Evolutionary conservation across 2,888 invertebrate genomes (phyloP).

Genomic region (Aspidiotus destructor): DNA sequence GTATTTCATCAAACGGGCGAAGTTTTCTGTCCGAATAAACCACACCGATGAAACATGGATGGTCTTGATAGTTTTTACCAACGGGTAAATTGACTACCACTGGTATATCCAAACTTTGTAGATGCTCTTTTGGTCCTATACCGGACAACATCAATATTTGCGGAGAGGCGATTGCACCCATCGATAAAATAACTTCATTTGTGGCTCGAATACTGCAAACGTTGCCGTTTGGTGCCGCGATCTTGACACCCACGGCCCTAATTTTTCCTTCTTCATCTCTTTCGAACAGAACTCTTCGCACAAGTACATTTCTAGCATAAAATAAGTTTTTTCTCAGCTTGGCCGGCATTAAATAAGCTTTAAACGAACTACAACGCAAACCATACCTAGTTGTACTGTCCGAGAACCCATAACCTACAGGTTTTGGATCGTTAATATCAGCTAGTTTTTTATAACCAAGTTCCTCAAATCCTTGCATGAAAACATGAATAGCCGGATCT

Average conservation of each 20-base stretch:
- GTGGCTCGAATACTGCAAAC: slow-evolving; percentile 50
- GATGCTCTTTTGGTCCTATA: slow-evolving; percentile 57
- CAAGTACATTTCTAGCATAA: slow-evolving; percentile 57
- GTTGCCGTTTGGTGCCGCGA: slow-evolving; percentile 49
- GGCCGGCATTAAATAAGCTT: slow-evolving; percentile 63
- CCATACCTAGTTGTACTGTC: slow-evolving; percentile 50
- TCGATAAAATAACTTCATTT: slow-evolving; percentile 75
- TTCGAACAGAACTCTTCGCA: slow-evolving; percentile 54
- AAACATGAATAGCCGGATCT: slow-evolving; percentile 18
- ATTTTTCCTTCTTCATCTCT: slow-evolving; percentile 43
- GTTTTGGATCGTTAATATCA: slow-evolving; percentile 23
- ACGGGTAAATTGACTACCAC: slow-evolving; percentile 56
- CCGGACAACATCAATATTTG: slow-evolving; percentile 77
- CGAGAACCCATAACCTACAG: slow-evolving; percentile 23
- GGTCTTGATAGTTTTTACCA: slow-evolving; percentile 74
- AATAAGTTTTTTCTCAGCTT: slow-evolving; percentile 59
- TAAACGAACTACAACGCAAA: slow-evolving; percentile 66
- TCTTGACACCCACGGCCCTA: slow-evolving; percentile 55
- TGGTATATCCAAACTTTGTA: slow-evolving; percentile 51
- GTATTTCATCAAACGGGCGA: slow-evolving; percentile 8
- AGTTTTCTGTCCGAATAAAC: slow-evolving; percentile 28
- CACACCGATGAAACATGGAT: slow-evolving; percentile 64
- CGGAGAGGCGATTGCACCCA: slow-evolving; percentile 73
- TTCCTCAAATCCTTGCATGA: slow-evolving; percentile 3
- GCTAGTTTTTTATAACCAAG: slow-evolving; percentile 16